phyloP scores from a whole-genome alignment of 2,113 vertebrate genomes.

The mouse (Mus musculus) region GRCm39 chr1:194136501-194137000 shows the following conservation, averaged over 20 bases:
- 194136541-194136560: no score
- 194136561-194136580: not conserved
- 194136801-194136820: not conserved
- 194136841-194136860: not conserved
- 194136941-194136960: not conserved
- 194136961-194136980: not conserved
- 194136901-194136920: not conserved
- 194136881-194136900: not conserved
- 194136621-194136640: not conserved
- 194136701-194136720: not conserved
- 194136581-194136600: not conserved
- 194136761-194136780: not conserved
- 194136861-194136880: not conserved
- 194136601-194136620: not conserved
- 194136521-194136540: not conserved
- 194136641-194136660: not conserved
- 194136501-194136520: not conserved
- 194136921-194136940: not conserved
- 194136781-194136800: not conserved
- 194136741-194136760: constrained; percentile 2
- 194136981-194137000: not conserved
- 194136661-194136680: not conserved
- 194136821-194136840: no score
- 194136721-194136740: not conserved
- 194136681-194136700: not conserved